These are phyloP conservation scores for Aptenodytes patagonicus DNA, from an alignment of 2,113 vertebrate species.

Conservation along the genomic window DNA sequence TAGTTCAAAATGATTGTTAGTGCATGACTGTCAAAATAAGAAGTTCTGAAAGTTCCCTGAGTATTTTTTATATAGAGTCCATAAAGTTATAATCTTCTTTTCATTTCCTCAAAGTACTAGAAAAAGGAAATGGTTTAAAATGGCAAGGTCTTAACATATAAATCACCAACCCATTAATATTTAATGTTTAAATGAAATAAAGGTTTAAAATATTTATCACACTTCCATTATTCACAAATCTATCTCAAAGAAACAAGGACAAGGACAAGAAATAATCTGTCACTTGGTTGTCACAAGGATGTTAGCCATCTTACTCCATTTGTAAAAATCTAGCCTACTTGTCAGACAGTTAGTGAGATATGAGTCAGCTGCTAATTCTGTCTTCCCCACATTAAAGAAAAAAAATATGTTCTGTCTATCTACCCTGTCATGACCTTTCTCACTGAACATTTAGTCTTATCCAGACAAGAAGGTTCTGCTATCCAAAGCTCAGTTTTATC, in stretches of 20 bases:
- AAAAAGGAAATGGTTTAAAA: neutral
- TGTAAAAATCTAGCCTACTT: neutral
- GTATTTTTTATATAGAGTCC: neutral
- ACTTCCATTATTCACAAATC: neutral
- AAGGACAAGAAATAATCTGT: neutral
- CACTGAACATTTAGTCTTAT: neutral
- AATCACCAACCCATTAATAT: neutral
- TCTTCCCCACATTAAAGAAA: neutral
- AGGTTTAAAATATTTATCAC: neutral
- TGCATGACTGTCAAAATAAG: neutral
- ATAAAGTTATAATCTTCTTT: neutral
- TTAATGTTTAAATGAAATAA: neutral
- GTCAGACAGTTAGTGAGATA: neutral
- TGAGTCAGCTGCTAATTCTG: neutral
- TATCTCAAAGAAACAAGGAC: neutral
- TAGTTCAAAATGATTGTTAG: neutral
- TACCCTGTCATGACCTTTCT: neutral
- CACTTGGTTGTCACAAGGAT: neutral
- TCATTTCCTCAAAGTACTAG: neutral
- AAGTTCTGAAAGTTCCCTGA: neutral
- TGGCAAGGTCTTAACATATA: neutral
- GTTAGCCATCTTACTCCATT: neutral
- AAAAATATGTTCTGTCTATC: neutral
- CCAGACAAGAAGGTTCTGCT: neutral
- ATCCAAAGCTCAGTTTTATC: neutral